These are phyloP conservation scores for Danio choprae DNA, from an alignment of 2,797 vertebrate genomes.

Conservation along the genomic window DNA sequence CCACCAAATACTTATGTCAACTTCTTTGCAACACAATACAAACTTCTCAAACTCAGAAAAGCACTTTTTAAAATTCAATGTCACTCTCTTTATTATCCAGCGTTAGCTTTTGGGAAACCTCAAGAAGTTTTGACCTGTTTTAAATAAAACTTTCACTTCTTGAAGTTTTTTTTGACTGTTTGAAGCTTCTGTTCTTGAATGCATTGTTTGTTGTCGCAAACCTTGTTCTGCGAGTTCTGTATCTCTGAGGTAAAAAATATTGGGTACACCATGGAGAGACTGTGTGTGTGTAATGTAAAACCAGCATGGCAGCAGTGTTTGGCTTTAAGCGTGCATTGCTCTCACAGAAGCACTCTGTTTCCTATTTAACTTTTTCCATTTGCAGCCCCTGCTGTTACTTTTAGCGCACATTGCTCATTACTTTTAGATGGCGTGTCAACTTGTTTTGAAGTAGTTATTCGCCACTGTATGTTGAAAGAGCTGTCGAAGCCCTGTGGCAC, in stretches of 20 bases:
- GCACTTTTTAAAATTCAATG: not conserved
- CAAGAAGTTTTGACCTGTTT: not conserved
- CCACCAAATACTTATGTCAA: not conserved
- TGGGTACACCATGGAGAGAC: not conserved
- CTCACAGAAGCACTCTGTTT: slow-evolving; percentile 8
- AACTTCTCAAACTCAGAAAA: not conserved
- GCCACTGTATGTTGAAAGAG: not conserved
- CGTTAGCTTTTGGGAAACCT: not conserved
- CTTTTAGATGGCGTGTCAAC: not conserved
- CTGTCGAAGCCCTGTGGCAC: not conserved
- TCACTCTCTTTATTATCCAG: not conserved
- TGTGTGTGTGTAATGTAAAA: slow-evolving; percentile 42
- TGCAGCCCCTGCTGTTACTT: slow-evolving; percentile 8
- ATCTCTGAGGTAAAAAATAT: not conserved
- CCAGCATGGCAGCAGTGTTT: not conserved
- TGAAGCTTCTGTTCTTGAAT: not conserved
- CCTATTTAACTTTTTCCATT: slow-evolving; percentile 29
- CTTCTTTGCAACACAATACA: not conserved
- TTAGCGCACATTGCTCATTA: not conserved
- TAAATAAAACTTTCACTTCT: not conserved
- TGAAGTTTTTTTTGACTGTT: slow-evolving; percentile 3
- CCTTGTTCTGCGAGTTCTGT: not conserved
- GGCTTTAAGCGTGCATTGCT: slow-evolving; percentile 21
- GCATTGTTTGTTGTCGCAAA: slow-evolving; percentile 6
- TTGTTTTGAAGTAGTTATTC: not conserved